Conservation (phyloP, 2,113 vertebrate species). For the Oryzias melastigma region DNA sequence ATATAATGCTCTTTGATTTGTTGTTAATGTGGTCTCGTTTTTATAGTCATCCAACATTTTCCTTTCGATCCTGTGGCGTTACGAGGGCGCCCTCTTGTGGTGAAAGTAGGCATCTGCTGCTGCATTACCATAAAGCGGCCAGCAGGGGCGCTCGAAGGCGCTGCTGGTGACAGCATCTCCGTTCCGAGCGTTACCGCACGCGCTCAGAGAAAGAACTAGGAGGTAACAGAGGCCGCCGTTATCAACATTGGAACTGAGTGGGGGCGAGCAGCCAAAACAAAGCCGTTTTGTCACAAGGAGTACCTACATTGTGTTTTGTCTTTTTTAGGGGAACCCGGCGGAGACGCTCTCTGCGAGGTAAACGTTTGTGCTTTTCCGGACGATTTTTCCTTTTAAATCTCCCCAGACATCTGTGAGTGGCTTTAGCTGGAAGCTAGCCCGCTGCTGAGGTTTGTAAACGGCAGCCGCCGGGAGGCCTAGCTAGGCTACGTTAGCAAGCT, state of each 20-base stretch:
- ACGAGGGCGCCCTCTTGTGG: constrained; percentile 32
- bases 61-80: background rate
- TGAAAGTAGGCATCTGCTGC: background rate
- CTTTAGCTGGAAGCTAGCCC: constrained; percentile 5
- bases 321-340: constrained; percentile 12
- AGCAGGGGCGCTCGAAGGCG: constrained; percentile 31
- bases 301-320: constrained; percentile 21
- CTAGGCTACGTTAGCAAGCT: constrained; percentile 39
- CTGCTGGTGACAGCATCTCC: constrained; percentile 27
- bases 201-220: constrained; percentile 45
- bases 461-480: constrained; percentile 39
- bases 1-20: no score
- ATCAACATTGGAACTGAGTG: constrained; percentile 43
- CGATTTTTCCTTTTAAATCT: constrained; percentile 1
- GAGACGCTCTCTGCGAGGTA: constrained; percentile 59
- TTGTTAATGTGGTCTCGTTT: no score
- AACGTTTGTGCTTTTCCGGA: no score
- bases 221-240: constrained; percentile 51
- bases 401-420: background rate
- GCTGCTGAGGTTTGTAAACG: constrained; percentile 13
- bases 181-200: constrained; percentile 29
- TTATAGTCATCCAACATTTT: no score
- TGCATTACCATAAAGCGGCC: constrained; percentile 26
- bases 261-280: constrained; percentile 55
- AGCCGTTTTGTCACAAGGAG: constrained; percentile 33